Conservation (phyloP, 2,797 vertebrate genomes). For the Malacoraja senta region DNA sequence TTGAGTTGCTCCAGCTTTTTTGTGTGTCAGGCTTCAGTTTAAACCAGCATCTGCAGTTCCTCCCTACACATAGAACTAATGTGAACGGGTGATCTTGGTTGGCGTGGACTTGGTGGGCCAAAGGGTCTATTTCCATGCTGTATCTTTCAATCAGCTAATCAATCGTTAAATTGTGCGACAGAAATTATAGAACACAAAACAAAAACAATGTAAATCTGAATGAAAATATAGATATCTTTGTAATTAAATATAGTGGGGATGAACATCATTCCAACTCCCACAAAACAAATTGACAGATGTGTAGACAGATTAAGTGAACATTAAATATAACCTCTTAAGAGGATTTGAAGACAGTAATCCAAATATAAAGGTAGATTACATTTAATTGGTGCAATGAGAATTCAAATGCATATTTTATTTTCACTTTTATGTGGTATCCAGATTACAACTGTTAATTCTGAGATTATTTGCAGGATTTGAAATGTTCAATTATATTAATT, state of each 20-base stretch:
- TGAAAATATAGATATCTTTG: neutral
- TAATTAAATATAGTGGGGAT: neutral
- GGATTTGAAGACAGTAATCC: neutral
- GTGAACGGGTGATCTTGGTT: too few relatives aligned
- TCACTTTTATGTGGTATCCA: too few relatives aligned
- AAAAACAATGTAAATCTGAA: neutral
- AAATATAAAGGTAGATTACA: neutral
- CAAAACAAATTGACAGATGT: neutral
- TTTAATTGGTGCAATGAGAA: neutral
- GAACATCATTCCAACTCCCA: neutral
- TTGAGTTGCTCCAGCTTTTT: too few relatives aligned
- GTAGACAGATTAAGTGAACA: neutral
- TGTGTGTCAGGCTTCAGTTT: too few relatives aligned
- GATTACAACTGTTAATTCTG: neutral
- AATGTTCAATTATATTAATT: constrained; percentile 50
- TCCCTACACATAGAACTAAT: too few relatives aligned
- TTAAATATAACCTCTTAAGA: neutral
- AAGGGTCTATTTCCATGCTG: too few relatives aligned
- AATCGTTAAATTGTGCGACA: neutral
- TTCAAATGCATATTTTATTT: neutral
- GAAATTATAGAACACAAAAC: neutral
- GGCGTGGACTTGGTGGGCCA: too few relatives aligned
- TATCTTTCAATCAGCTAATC: too few relatives aligned
- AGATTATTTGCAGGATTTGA: constrained; percentile 48
- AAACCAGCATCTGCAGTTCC: too few relatives aligned